Evolutionary conservation across 1,140 invertebrate species (phyloP).

Genomic region (Lepidurus arcticus): DNA sequence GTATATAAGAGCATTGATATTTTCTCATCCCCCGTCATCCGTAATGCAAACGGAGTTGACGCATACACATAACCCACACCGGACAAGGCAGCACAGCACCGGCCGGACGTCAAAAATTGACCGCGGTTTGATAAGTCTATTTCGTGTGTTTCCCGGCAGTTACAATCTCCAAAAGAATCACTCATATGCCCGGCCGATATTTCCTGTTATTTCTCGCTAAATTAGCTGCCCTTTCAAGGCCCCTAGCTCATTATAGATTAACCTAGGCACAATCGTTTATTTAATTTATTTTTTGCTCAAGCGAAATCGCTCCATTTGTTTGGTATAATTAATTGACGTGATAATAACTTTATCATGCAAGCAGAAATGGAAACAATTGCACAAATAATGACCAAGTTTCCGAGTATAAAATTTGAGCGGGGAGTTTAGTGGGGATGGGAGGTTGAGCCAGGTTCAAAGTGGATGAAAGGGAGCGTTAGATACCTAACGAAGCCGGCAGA

Average conservation of each 20-base stretch:
- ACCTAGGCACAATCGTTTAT: too few species aligned
- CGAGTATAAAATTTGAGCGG: neutral
- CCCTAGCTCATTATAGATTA: neutral
- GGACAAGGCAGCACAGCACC: neutral
- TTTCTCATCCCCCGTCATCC: conserved; percentile 15
- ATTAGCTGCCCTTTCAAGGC: neutral
- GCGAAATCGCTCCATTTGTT: too few species aligned
- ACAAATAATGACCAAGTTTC: neutral
- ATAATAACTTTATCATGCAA: too few species aligned
- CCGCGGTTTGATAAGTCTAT: conserved; percentile 8
- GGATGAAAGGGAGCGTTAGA: too few species aligned
- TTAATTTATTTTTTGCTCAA: neutral
- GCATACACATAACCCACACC: neutral
- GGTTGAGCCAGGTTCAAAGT: too few species aligned
- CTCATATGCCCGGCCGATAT: neutral
- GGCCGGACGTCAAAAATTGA: conserved; percentile 9
- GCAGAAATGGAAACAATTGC: too few species aligned
- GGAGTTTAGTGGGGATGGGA: too few species aligned
- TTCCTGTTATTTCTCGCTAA: neutral
- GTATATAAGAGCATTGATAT: neutral
- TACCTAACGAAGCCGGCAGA: neutral
- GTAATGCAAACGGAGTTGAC: neutral
- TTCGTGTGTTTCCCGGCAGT: conserved; percentile 13
- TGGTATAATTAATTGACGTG: too few species aligned
- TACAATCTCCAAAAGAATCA: neutral